Evolutionary conservation across 2,797 vertebrate genomes (phyloP).

Genomic region (Gallirallus australis): DNA sequence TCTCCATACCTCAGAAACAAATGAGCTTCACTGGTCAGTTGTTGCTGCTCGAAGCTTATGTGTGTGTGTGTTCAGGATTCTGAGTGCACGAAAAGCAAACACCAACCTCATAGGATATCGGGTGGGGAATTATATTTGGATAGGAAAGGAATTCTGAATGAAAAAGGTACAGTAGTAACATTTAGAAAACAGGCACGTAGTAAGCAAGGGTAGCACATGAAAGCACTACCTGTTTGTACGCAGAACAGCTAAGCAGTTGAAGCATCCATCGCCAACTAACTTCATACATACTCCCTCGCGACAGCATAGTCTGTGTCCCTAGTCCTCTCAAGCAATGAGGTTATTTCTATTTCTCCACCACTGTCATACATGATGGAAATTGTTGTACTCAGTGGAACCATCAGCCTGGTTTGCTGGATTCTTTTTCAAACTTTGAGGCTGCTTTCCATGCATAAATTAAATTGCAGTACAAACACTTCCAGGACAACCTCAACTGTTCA

Average conservation of each 20-base stretch:
- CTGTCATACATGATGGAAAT: not conserved
- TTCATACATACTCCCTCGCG: not conserved
- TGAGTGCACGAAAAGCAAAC: conserved; percentile 69
- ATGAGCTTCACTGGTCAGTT: conserved; percentile 65
- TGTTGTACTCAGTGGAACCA: not conserved
- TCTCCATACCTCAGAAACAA: conserved; percentile 55
- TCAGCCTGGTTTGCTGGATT: conserved; percentile 18
- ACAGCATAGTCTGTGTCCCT: not conserved
- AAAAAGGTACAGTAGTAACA: conserved; percentile 1
- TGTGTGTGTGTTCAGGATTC: conserved; percentile 58
- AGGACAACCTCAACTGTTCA: not conserved
- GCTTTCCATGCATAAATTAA: conserved; percentile 50
- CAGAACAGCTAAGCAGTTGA: conserved; percentile 54
- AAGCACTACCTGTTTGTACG: conserved; percentile 53
- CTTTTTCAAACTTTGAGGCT: conserved; percentile 33
- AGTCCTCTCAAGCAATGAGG: conserved; percentile 1
- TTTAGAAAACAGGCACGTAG: conserved; percentile 16
- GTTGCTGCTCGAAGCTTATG: conserved; percentile 63
- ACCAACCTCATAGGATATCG: conserved; percentile 29
- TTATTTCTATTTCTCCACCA: conserved; percentile 1
- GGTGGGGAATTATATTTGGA: conserved; percentile 18
- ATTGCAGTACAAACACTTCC: not conserved
- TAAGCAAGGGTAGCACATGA: conserved; percentile 15
- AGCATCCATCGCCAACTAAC: conserved; percentile 41
- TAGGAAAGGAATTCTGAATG: conserved; percentile 57